Base-by-base conservation (phyloP, 2,113 vertebrate species). In the Callopanchax toddi region DNA sequence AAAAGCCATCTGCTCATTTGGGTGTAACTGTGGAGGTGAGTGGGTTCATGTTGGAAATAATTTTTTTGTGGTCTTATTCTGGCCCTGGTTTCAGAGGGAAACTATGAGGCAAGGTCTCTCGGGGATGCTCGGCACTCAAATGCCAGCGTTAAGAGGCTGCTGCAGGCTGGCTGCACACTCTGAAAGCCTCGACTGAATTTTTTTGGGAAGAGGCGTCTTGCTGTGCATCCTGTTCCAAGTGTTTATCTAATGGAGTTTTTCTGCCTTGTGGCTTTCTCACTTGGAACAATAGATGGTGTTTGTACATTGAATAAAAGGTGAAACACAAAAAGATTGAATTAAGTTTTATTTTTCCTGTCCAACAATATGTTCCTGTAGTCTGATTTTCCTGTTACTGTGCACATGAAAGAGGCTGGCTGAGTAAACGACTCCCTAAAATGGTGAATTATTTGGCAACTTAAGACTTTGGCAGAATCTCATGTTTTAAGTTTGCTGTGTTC, bases 171-270 rank as follows among this genome's bases (percentile, higher is more conserved):
- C 83, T 73, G 68, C 79, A 72, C 67, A 60, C 67, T 57, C 46
- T 63, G 60, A 76, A 78, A 76, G 75, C 66, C 57, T 81, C 65
- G 56, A 76, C 52, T 69, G 60, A 71, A 57, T 20, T 12, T 66
- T 78, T 68, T 87, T 81, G 61, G 74, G 68, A 37, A 62, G 58
- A n/a, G 65, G 82, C 46, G 6, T 67, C 15, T 67, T 79, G 87
- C 87, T 87, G 88, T 76, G 62, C 48, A 56, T 74, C 55, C 26
- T 67, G 71, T 82, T 87, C 83, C 79, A 86, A 90, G 85, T 86
- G 84, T 91, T 90, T 89, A 84, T 88, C 83, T 84, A 78, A 86
- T 85, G 69, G 89, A 89, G 89, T 86, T 84, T 82, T 86, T 79
- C 68, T 83, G 82, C 81, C 80, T 87, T 75, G 70, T 86, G 78